phyloP scores from a whole-genome alignment of 2,888 invertebrate genomes.

The Luffia ferchaultella region DNA sequence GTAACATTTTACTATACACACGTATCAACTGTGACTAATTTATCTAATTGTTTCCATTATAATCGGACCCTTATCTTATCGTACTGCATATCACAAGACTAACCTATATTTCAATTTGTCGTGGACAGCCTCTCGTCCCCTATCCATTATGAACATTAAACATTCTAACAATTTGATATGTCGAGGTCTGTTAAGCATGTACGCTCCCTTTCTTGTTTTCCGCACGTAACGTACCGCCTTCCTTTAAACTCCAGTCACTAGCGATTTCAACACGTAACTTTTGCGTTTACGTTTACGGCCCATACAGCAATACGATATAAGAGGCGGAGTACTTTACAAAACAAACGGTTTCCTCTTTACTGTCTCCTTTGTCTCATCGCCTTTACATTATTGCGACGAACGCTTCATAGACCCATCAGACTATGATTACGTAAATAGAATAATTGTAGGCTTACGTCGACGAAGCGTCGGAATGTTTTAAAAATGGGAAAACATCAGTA shows the following conservation, averaged over 20 bases:
- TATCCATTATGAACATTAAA: neutral
- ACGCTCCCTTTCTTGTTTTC: neutral
- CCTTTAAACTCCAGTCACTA: neutral
- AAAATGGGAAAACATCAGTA: neutral
- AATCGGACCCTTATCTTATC: neutral
- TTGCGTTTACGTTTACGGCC: neutral
- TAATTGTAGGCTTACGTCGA: neutral
- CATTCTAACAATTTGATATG: neutral
- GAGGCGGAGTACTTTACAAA: neutral
- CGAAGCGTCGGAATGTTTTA: neutral
- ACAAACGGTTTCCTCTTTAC: too few species aligned
- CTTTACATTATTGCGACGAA: too few species aligned
- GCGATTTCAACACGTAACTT: neutral
- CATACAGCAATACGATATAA: too few species aligned
- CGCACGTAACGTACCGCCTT: neutral
- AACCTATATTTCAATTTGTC: neutral
- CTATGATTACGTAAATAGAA: neutral
- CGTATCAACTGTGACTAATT: too few species aligned
- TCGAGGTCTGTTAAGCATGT: neutral
- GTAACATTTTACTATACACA: too few species aligned
- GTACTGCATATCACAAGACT: neutral
- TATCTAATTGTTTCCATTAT: too few species aligned
- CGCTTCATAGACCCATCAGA: neutral
- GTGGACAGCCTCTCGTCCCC: neutral
- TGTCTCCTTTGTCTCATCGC: too few species aligned